Percentiles rank a stretch among this genome's conserved stretches.
Conservation (phyloP, 2,113 vertebrate species). For the Ptilonorhynchus violaceus region DNA sequence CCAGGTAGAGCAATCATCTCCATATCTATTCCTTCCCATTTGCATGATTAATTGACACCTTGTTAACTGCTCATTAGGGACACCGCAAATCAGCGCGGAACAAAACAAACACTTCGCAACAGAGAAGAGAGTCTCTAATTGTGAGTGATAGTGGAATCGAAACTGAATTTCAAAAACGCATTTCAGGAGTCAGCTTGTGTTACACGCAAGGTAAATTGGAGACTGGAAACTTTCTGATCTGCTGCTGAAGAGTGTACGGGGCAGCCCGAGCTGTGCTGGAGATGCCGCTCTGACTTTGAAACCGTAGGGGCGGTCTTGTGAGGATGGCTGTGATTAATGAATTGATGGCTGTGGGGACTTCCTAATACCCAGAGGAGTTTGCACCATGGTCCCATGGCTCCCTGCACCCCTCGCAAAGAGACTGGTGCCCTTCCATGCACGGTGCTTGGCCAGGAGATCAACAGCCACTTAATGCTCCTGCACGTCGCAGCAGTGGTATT, state of each 20-base stretch:
- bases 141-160: not conserved
- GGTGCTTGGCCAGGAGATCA: not conserved
- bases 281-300: not conserved
- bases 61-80: slow-evolving; percentile 41
- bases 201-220: accelerated
- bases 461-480: not conserved
- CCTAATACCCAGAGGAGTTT: not conserved
- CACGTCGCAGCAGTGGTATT: not conserved
- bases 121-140: not conserved
- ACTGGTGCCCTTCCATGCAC: not conserved
- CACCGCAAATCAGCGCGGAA: not conserved
- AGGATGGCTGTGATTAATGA: not conserved
- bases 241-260: accelerated
- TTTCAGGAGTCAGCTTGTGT: not conserved
- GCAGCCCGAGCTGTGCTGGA: accelerated
- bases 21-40: slow-evolving; percentile 8
- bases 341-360: not conserved
- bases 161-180: not conserved
- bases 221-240: not conserved
- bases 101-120: not conserved
- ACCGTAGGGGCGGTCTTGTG: no score
- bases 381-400: accelerated
- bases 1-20: slow-evolving; percentile 2
- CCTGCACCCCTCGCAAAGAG: not conserved
- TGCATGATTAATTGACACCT: slow-evolving; percentile 62